Evolutionary conservation across 2,797 vertebrate species (phyloP).

Genomic region (Megalops cyprinoides): DNA sequence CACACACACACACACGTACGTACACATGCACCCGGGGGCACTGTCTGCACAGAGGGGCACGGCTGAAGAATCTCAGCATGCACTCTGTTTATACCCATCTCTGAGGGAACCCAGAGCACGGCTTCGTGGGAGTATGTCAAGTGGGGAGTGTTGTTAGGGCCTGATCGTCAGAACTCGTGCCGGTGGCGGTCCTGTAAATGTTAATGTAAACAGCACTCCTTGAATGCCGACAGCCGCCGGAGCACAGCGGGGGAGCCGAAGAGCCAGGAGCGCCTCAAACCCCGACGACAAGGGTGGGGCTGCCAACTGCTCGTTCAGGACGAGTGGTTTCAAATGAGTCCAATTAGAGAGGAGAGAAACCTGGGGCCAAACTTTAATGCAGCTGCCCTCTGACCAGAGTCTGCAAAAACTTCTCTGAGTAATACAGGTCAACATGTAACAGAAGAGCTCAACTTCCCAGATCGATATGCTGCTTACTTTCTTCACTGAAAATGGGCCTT

Average conservation of each 20-base stretch:
- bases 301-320: background rate
- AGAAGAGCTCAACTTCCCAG: background rate
- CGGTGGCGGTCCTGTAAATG: slow-evolving; percentile 2
- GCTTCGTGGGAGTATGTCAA: background rate
- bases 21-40: background rate
- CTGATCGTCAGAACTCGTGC: background rate
- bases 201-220: background rate
- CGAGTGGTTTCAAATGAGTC: background rate
- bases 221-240: slow-evolving; percentile 4
- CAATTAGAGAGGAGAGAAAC: slow-evolving; percentile 5
- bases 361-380: background rate
- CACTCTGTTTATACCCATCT: background rate
- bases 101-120: background rate
- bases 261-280: background rate
- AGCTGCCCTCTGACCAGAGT: background rate
- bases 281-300: background rate
- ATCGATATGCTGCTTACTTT: background rate
- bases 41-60: background rate
- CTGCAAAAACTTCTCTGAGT: background rate
- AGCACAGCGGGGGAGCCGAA: background rate
- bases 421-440: background rate
- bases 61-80: slow-evolving; percentile 8
- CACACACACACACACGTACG: background rate
- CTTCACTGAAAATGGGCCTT: background rate
- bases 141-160: background rate